Evolutionary conservation across 1,140 invertebrate genomes (phyloP), one percentile per base, ranked within the genome.

Genomic region (Yoshiicerus persimilis): DNA sequence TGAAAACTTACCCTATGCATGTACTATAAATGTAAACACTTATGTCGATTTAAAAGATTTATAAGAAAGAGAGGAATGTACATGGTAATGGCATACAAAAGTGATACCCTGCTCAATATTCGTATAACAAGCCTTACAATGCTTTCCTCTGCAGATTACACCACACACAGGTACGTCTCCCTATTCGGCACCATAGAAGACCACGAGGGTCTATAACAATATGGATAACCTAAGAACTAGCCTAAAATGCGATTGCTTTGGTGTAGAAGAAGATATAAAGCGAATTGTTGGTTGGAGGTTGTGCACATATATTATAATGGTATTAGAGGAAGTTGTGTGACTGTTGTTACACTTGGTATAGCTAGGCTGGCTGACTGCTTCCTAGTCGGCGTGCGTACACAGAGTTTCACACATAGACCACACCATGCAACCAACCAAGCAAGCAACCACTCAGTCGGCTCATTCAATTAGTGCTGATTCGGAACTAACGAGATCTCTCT

Each of bases 391-490:
- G n/a, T 80, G 34, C 75, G n/a, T 80, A 80, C 30, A 38, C 23
- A 34, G 75, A 80, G 16, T 84, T 47, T 84, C 41, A 84, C 41
- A 84, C 83, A 84, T 84, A 41, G 36, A 84, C 83, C 83, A 47
- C 38, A 84, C 83, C 83, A 84, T 36, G 75, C 75, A 84, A 47
- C 38, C 83, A 84, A 56, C 25, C 83, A 84, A 84, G 38, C 83
- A 84, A 84, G 83, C 83, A 84, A 84, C 83, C 83, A 84, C 75
- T 41, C 83, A 47, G 36, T 84, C 41, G 83, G 83, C 32, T 84
- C 83, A 84, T 84, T 84, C 83, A 84, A 84, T 84, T 84, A 84
- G 83, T 84, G 83, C 83, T 84, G 83, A 84, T 84, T 84, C 83
- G 83, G 38, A 84, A 84, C 83, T 84, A 84, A 84, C 83, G 83